Percentiles rank a stretch among this genome's conserved stretches.
These are phyloP conservation scores for Drosophila repleta DNA, from an alignment of 1,140 invertebrate species.

Conservation along the genomic window DNA sequence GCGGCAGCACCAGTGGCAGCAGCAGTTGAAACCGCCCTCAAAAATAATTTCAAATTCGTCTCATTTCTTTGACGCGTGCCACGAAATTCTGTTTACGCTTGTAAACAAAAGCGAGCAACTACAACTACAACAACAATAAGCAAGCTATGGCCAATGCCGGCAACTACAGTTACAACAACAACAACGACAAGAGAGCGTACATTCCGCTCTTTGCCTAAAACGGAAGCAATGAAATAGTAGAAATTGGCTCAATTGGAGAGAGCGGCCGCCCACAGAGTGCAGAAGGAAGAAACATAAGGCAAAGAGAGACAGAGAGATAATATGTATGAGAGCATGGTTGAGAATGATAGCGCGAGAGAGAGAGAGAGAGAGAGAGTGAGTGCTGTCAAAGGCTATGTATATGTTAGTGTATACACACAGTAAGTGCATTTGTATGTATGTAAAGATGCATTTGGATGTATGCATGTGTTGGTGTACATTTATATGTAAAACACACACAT, in stretches of 20 bases:
- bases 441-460: constrained; percentile 14
- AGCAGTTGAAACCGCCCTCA: constrained; percentile 36
- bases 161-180: constrained; percentile 23
- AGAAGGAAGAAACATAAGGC: constrained; percentile 13
- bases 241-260: constrained; percentile 81
- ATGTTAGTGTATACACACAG: constrained; percentile 32
- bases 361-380: constrained; percentile 28
- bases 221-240: constrained; percentile 75
- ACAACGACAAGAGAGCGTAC: constrained; percentile 24
- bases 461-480: neutral
- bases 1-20: constrained; percentile 10
- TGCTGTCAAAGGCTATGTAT: constrained; percentile 29
- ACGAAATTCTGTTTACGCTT: constrained; percentile 28
- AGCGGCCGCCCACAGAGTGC: constrained; percentile 48
- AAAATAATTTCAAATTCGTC: constrained; percentile 25
- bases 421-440: constrained; percentile 45
- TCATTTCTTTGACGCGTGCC: constrained; percentile 31
- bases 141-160: constrained; percentile 42
- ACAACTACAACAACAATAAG: constrained; percentile 46
- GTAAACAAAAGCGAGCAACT: constrained; percentile 43
- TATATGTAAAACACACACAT: constrained; percentile 4
- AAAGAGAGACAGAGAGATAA: constrained; percentile 21
- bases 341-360: constrained; percentile 1
- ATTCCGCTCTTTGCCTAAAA: constrained; percentile 65
- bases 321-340: neutral